These are phyloP conservation scores for Epistrophe grossulariae DNA, from an alignment of 2,888 invertebrate species.

Conservation along the genomic window DNA sequence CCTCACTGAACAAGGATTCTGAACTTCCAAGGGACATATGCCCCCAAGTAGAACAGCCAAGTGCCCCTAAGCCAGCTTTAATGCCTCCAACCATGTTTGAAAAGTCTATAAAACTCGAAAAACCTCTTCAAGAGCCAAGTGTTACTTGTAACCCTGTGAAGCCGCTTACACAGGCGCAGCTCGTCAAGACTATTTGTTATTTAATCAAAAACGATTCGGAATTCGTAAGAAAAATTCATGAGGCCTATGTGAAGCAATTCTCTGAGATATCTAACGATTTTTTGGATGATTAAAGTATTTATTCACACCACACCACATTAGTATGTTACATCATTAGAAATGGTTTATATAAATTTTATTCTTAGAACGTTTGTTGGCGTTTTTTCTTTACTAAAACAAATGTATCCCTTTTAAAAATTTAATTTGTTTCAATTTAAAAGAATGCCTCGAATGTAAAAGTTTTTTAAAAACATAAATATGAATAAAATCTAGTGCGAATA, in stretches of 20 bases:
- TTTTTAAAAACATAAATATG: slow-evolving; percentile 54
- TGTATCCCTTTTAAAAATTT: slow-evolving; percentile 23
- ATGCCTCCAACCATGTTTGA: slow-evolving; percentile 95
- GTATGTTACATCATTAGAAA: slow-evolving; percentile 38
- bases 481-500: slow-evolving; percentile 59
- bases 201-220: slow-evolving; percentile 94
- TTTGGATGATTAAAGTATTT: slow-evolving; percentile 56
- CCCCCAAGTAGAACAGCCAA: slow-evolving; percentile 67
- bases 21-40: slow-evolving; percentile 74
- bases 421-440: slow-evolving; percentile 43
- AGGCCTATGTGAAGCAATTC: slow-evolving; percentile 95
- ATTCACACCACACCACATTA: slow-evolving; percentile 5
- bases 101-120: slow-evolving; percentile 84
- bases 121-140: slow-evolving; percentile 50
- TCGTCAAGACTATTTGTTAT: slow-evolving; percentile 94
- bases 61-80: slow-evolving; percentile 88
- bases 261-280: slow-evolving; percentile 85
- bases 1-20: slow-evolving; percentile 71
- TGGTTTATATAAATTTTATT: slow-evolving; percentile 22
- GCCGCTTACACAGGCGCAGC: slow-evolving; percentile 93
- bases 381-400: slow-evolving; percentile 5
- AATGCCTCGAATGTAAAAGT: slow-evolving; percentile 65
- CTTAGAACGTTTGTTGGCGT: slow-evolving; percentile 45
- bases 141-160: slow-evolving; percentile 79
- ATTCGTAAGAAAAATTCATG: slow-evolving; percentile 94